Conservation (phyloP, 2,797 vertebrate species). For the Sternarchorhynchus goeldii region DNA sequence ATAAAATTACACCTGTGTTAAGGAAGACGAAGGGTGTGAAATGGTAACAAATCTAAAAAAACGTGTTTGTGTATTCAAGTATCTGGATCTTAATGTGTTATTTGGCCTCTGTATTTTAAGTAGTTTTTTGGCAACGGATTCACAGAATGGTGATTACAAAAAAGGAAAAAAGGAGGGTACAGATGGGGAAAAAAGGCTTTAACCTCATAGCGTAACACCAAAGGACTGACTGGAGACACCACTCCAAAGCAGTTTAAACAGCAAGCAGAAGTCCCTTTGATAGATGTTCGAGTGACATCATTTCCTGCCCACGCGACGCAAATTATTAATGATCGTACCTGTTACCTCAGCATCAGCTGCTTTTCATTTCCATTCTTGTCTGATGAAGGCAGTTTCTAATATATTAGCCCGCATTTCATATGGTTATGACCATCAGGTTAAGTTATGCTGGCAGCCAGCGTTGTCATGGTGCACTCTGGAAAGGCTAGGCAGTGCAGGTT, state of each 20-base stretch:
- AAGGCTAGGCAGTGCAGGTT: neutral
- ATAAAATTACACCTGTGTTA: conserved; percentile 4
- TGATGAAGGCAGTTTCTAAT: neutral
- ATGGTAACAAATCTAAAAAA: conserved; percentile 1
- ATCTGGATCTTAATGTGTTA: conserved; percentile 2
- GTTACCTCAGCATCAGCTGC: conserved; percentile 40
- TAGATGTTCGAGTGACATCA: conserved; percentile 38
- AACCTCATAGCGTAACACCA: neutral
- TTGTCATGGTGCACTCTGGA: neutral
- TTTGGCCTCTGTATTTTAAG: neutral
- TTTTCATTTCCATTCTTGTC: conserved; percentile 13
- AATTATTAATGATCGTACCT: conserved; percentile 36
- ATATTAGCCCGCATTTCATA: neutral
- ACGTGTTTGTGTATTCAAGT: neutral
- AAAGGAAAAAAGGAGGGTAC: neutral
- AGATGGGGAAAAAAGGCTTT: neutral
- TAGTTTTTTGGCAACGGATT: neutral
- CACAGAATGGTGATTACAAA: neutral
- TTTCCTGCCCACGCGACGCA: conserved; percentile 46
- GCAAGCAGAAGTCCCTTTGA: conserved; percentile 43
- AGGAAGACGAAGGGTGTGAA: neutral
- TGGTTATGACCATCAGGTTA: neutral
- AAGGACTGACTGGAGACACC: conserved; percentile 12
- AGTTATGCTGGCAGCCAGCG: neutral
- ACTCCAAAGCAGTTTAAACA: conserved; percentile 34